Conservation (phyloP, 2,888 invertebrate species). For the Arrhopalites spinosus region DNA sequence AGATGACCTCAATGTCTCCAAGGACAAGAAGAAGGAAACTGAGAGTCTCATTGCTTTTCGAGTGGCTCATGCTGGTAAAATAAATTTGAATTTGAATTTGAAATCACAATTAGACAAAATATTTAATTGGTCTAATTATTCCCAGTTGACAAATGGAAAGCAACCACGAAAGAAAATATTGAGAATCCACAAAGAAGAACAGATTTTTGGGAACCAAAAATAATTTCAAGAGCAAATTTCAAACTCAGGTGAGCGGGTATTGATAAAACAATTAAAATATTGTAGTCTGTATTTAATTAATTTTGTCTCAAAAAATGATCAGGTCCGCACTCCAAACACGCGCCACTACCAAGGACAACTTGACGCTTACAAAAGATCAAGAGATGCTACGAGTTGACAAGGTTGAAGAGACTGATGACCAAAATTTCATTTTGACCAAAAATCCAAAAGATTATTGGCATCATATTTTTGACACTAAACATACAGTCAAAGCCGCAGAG, state of each 20-base stretch:
- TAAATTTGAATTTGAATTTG: no score
- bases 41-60: constrained; percentile 17
- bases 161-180: neutral
- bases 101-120: no score
- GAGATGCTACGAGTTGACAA: constrained; percentile 12
- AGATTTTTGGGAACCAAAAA: neutral
- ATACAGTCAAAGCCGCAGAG: constrained; percentile 2
- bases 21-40: neutral
- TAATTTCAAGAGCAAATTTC: constrained; percentile 20
- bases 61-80: constrained; percentile 20
- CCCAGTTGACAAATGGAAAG: neutral
- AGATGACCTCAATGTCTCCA: neutral
- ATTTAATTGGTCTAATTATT: no score
- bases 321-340: constrained; percentile 13
- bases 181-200: neutral
- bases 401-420: constrained; percentile 11
- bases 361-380: constrained; percentile 11
- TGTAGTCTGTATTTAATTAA: no score
- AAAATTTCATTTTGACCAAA: neutral
- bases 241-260: no score
- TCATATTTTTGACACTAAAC: constrained; percentile 4
- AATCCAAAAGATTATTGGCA: constrained; percentile 24
- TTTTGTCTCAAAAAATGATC: no score
- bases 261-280: no score
- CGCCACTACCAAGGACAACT: constrained; percentile 1